Evolutionary conservation across 2,797 vertebrate species (phyloP).

Genomic region (Chaenodraco wilsoni): DNA sequence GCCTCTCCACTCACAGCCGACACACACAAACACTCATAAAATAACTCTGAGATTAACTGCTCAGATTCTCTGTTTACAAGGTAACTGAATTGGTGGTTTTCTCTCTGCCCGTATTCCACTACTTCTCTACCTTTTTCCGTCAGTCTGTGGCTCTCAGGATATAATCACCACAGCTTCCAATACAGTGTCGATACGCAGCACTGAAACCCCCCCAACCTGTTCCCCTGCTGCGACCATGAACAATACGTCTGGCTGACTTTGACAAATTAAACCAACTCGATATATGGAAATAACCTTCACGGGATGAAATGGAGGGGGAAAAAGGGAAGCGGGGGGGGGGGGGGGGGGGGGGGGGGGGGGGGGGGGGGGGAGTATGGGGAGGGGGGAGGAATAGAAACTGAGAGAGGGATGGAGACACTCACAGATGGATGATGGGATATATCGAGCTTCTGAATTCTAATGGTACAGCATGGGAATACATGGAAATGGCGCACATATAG

Average conservation of each 20-base stretch:
- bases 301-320: conserved; percentile 41
- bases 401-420: conserved; percentile 23
- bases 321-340: neutral
- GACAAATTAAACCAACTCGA: conserved; percentile 81
- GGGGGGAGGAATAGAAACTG: conserved; percentile 19
- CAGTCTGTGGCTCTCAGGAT: conserved; percentile 22
- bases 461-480: conserved; percentile 20
- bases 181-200: conserved; percentile 46
- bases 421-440: conserved; percentile 56
- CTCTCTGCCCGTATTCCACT: conserved; percentile 24
- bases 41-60: conserved; percentile 52
- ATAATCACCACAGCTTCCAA: conserved; percentile 39
- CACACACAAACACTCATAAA: conserved; percentile 21
- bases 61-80: conserved; percentile 39
- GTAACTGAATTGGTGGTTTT: conserved; percentile 28
- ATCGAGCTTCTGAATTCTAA: conserved; percentile 2
- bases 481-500: conserved; percentile 2
- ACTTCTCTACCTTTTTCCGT: conserved; percentile 27
- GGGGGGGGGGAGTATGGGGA: conserved; percentile 8
- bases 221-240: conserved; percentile 55
- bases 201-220: conserved; percentile 23
- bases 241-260: conserved; percentile 74
- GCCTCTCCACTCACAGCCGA: conserved; percentile 38
- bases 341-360: neutral
- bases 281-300: conserved; percentile 82